These are phyloP conservation scores for Drosophila fuyamai DNA, from an alignment of 1,140 invertebrate genomes.

Conservation along the genomic window DNA sequence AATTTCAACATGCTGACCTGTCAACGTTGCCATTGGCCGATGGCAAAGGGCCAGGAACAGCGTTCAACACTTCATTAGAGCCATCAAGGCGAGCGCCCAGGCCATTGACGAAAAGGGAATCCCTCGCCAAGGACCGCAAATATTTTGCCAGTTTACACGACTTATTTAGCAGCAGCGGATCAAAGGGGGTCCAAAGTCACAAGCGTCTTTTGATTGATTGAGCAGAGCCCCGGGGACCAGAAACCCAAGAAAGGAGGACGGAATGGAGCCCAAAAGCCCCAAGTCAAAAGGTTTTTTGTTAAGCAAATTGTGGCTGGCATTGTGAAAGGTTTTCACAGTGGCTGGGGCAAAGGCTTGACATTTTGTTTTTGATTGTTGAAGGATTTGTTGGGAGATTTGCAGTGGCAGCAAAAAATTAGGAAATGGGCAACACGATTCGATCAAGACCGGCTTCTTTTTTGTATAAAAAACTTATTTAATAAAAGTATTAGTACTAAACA, in stretches of 20 bases:
- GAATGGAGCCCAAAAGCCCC: slow-evolving; percentile 9
- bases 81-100: slow-evolving; percentile 27
- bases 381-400: slow-evolving; percentile 49
- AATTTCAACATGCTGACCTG: slow-evolving; percentile 57
- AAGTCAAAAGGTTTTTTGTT: slow-evolving; percentile 82
- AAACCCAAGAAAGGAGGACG: slow-evolving; percentile 15
- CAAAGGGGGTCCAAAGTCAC: slow-evolving; percentile 50
- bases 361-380: slow-evolving; percentile 58
- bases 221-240: slow-evolving; percentile 34
- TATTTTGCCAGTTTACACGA: slow-evolving; percentile 77
- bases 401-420: neutral
- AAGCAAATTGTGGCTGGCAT: slow-evolving; percentile 70
- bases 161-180: slow-evolving; percentile 64
- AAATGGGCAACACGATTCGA: neutral
- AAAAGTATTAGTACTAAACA: no score
- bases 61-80: slow-evolving; percentile 72
- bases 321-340: slow-evolving; percentile 28
- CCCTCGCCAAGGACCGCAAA: slow-evolving; percentile 37
- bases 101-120: slow-evolving; percentile 3
- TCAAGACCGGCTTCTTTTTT: neutral
- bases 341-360: slow-evolving; percentile 46
- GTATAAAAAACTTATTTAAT: neutral
- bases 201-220: slow-evolving; percentile 77
- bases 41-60: slow-evolving; percentile 19
- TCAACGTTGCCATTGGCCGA: slow-evolving; percentile 15